Evolutionary conservation across 2,888 invertebrate genomes (phyloP).

Genomic region (Lasioglossum figueresi): DNA sequence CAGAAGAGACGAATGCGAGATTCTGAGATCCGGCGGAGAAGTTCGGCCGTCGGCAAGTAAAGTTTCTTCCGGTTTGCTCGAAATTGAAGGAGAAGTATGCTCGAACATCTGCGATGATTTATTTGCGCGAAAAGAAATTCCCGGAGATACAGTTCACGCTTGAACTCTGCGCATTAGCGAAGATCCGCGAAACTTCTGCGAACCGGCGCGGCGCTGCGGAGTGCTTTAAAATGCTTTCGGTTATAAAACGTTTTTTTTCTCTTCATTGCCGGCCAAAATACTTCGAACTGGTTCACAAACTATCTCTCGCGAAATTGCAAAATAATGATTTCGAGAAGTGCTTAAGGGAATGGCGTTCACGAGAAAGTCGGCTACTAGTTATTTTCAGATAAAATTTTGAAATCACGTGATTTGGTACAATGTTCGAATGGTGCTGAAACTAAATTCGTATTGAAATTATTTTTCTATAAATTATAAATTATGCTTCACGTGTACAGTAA

Average conservation of each 20-base stretch:
- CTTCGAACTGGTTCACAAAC: background rate
- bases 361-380: too few species aligned
- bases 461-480: too few species aligned
- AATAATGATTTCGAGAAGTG: background rate
- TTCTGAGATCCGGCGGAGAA: background rate
- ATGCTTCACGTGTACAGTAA: too few species aligned
- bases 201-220: background rate
- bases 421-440: background rate
- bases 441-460: too few species aligned
- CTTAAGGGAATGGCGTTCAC: too few species aligned
- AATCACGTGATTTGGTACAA: background rate
- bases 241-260: background rate
- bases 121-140: constrained; percentile 29
- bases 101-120: constrained; percentile 37
- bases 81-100: constrained; percentile 27
- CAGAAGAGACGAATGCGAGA: constrained; percentile 14
- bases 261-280: background rate
- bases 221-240: constrained; percentile 3
- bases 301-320: background rate
- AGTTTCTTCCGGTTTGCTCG: constrained; percentile 15
- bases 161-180: constrained; percentile 15
- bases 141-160: constrained; percentile 12
- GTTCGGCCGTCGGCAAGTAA: background rate
- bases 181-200: constrained; percentile 14
- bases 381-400: too few species aligned